A percentile compares a stretch with the other conserved stretches of the same genome.
Conservation (phyloP, 1,140 invertebrate species). For the Hylaeus anthracinus region DNA sequence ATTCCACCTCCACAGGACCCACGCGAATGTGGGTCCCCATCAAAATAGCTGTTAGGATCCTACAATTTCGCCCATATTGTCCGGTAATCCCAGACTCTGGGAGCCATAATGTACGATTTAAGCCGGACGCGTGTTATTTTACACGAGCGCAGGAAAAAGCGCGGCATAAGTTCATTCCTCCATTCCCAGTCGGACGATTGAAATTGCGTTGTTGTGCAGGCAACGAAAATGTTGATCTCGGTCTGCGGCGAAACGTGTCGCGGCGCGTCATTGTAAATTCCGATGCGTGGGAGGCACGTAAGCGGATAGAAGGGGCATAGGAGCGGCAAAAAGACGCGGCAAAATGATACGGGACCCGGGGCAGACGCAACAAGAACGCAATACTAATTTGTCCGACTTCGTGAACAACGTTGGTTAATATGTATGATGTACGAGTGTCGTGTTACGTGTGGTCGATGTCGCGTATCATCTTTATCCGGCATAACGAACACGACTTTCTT, state of each 20-base stretch:
- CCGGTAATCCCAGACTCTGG: not conserved
- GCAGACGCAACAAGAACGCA: slow-evolving; percentile 52
- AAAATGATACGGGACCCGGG: slow-evolving; percentile 29
- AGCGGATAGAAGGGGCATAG: slow-evolving; percentile 11
- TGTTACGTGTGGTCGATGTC: slow-evolving; percentile 60
- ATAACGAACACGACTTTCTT: slow-evolving; percentile 66
- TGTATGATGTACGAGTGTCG: slow-evolving; percentile 61
- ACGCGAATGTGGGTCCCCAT: too few relatives aligned
- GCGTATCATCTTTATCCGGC: slow-evolving; percentile 62
- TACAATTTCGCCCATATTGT: not conserved
- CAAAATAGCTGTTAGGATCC: too few relatives aligned
- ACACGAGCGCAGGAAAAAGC: not conserved
- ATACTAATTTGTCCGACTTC: slow-evolving; percentile 66
- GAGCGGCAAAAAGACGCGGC: slow-evolving; percentile 17
- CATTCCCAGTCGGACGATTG: too few relatives aligned
- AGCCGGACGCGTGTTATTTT: not conserved
- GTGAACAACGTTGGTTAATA: slow-evolving; percentile 59
- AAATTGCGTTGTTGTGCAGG: not conserved
- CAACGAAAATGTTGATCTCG: not conserved
- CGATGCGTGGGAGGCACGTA: not conserved
- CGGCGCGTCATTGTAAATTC: not conserved
- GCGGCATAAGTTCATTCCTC: not conserved
- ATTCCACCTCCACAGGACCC: too few relatives aligned
- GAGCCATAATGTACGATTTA: not conserved
- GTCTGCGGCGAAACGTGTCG: too few relatives aligned